Percentiles rank a stretch among this genome's conserved stretches.
Evolutionary conservation across 2,113 vertebrate species (phyloP).

Genomic region (Psephotus haematonotus): DNA sequence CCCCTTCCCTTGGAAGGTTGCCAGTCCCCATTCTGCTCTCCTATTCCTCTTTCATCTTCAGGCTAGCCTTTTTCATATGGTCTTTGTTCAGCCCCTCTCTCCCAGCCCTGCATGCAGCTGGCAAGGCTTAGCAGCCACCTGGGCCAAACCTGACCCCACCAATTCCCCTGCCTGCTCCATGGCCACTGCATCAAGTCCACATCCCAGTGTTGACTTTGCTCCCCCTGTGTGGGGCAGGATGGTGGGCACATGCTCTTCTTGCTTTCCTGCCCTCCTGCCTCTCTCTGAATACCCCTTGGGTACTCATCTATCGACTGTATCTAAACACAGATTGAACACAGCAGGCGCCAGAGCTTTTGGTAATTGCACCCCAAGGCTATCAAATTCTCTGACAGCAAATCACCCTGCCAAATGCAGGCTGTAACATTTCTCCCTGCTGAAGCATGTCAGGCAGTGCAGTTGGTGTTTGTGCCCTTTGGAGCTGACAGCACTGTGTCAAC

Average conservation of each 20-base stretch:
- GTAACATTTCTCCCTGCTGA: constrained; percentile 7
- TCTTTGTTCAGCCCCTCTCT: not conserved
- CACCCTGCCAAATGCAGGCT: not conserved
- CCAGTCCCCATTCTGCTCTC: not conserved
- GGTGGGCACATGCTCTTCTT: not conserved
- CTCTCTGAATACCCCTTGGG: not conserved
- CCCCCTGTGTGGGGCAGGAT: rapidly evolving
- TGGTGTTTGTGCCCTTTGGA: not conserved
- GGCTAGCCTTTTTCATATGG: not conserved
- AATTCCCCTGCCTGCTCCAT: not conserved
- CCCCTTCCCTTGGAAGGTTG: not conserved
- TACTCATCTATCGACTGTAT: not conserved
- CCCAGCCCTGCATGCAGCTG: not conserved
- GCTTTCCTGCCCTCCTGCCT: not conserved
- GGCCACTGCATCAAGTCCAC: not conserved
- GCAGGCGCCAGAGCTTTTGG: not conserved
- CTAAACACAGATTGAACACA: not conserved
- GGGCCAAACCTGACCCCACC: not conserved
- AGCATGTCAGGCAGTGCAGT: constrained; percentile 6
- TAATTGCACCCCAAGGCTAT: constrained; percentile 37
- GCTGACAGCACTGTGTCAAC: not conserved
- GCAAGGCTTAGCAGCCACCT: not conserved
- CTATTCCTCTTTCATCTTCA: not conserved
- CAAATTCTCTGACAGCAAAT: constrained; percentile 1
- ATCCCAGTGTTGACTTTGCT: not conserved